Evolutionary conservation across 2,888 invertebrate species (phyloP), one percentile per base, ranked within the genome.

Genomic region (Timandra comae): DNA sequence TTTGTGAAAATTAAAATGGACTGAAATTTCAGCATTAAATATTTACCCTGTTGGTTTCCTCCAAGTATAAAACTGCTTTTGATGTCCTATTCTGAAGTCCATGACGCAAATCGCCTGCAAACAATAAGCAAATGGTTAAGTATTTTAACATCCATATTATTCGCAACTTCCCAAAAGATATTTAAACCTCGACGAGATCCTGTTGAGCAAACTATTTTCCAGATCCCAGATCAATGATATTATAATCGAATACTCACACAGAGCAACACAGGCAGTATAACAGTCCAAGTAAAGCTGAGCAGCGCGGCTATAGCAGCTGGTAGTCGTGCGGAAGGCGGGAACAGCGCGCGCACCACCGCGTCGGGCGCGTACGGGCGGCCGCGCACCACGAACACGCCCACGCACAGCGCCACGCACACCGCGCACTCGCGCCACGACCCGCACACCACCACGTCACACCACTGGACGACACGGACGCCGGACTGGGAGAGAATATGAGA

Each of bases 341-440:
- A 80, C 35, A 82, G 64, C n/a, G 88, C 88, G 7, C 74, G 76
- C 33, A 91, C 81, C 11, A 82, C 74, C 77, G 38, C 89, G 60
- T 94, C 93, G 1, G 95, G 94, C 41, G 93, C 91, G 68, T 94
- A 95, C 0, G 96, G 96, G 13, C 95, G 88, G 2, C 96, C 96
- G 19, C 95, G 89, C 6, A 96, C 93, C 64, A 93, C 90, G 68
- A 96, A 94, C 38, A 96, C 91, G n/a, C 93, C 95, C 48, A 91
- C 88, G 29, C 93, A 89, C 66, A 94, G 89, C 25, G 92, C 80
- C 27, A 93, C 85, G 68, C 95, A 93, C 24, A 95, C 79, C 32
- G 92, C 87, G 65, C 94, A 90, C 35, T 96, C 88, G 92, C 95
- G 95, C 96, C 97, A 97, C 2, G 91, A 87, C 3, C 95, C 95